phyloP scores from a whole-genome alignment of 1,140 invertebrate genomes.

The Ceratosolen fusciceps region DNA sequence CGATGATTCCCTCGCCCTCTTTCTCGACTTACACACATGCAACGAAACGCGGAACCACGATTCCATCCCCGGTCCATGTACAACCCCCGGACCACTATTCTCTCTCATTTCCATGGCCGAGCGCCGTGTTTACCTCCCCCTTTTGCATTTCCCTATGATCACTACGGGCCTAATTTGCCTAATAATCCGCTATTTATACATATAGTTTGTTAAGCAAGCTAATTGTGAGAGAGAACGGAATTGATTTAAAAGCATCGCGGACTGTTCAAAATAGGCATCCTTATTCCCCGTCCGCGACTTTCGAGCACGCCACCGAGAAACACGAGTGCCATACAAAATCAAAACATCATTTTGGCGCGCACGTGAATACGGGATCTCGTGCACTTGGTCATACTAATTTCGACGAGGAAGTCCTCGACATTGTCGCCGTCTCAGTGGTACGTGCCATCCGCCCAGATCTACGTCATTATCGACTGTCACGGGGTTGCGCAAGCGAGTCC shows the following conservation, averaged over 20 bases:
- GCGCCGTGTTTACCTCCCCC: neutral
- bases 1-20: conserved; percentile 5
- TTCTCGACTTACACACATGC: neutral
- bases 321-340: neutral
- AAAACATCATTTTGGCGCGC: neutral
- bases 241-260: too few relatives aligned
- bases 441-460: conserved; percentile 5
- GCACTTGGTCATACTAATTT: neutral
- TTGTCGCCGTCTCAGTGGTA: neutral
- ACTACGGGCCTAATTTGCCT: too few relatives aligned
- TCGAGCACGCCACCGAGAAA: neutral
- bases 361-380: neutral
- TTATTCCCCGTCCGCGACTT: neutral
- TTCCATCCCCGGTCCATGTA: neutral
- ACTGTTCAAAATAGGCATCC: too few relatives aligned
- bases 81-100: neutral
- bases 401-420: neutral
- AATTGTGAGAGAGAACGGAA: too few relatives aligned
- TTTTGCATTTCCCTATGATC: neutral
- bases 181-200: too few relatives aligned
- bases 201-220: too few relatives aligned
- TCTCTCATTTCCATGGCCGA: conserved; percentile 28
- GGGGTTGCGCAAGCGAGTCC: neutral
- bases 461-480: neutral
- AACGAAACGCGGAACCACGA: neutral